Evolutionary conservation across 2,113 vertebrate species (phyloP), one percentile per base, ranked within the genome.

Genomic region (Conger conger): DNA sequence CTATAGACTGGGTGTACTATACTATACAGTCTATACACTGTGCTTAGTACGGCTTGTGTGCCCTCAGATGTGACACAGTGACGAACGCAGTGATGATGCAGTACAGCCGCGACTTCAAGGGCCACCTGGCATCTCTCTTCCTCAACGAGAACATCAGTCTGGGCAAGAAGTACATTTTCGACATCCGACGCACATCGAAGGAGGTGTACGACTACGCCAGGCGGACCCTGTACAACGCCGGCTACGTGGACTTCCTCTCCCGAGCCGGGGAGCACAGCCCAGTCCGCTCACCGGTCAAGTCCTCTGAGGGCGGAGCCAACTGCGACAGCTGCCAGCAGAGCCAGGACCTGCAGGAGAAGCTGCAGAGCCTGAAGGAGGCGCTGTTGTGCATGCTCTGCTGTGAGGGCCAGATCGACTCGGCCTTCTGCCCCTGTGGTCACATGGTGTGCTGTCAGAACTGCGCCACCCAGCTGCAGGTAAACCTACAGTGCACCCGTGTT

Each of bases 61-160:
- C 35, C 73, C 76, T 11, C 86, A 99, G 98, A 91, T 99, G 98
- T 80, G 98, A 99, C 93, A 99, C 98, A 0, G 98, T 99, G 57
- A 99, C 98, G 18, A 97, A 94, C 7, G 98, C 98, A 0, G 98
- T 99, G 90, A 99, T 99, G 98, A 99, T 99, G 98, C 98, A 99
- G 88, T 99, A 99, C 79, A 99, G 98, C 89, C 94, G 98, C 81
- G 98, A 99, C 91, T 95, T 99, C 87, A 99, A 99, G 89, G 98
- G 98, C 45, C 98, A 99, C 92, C 90, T 99, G 53, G 98, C 98
- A 0, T 99, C 98, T 3, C 94, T 99, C 0, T 99, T 99, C 91
- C 96, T 99, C 88, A 99, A 99, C 68, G 98, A 99, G 90, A 99
- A 99, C 90, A 97, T 99, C 87, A 97, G 98, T 93, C 95, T 99